Conservation (phyloP, 2,113 vertebrate genomes). For the Mobula hypostoma region DNA sequence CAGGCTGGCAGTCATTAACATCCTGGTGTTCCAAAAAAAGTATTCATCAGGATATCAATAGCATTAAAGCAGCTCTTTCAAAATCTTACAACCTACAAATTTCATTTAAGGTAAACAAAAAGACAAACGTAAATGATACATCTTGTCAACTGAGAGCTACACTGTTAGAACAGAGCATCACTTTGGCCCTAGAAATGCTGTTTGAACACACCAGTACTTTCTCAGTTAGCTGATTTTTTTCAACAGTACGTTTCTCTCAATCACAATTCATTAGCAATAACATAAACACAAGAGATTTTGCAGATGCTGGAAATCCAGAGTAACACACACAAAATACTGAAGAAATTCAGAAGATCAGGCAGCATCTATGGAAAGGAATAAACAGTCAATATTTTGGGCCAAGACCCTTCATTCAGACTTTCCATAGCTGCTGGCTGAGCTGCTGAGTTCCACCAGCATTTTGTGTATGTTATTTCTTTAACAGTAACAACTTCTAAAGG, state of each 20-base stretch:
- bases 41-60: not conserved
- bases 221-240: not conserved
- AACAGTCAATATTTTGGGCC: no score
- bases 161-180: not conserved
- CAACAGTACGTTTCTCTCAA: conserved; percentile 39
- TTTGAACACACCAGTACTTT: not conserved
- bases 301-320: no score
- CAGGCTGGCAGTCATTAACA: not conserved
- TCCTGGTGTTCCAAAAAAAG: not conserved
- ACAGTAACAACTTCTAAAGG: no score
- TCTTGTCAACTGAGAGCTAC: not conserved
- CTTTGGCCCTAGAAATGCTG: not conserved
- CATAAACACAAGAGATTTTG: no score
- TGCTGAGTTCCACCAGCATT: no score
- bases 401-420: no score
- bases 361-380: no score
- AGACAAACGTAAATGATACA: not conserved
- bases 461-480: no score
- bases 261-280: no score
- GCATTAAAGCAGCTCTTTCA: not conserved
- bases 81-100: not conserved
- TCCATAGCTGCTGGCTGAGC: no score
- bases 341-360: no score
- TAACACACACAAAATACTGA: no score
- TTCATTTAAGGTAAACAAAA: not conserved